A percentile compares a stretch with the other conserved stretches of the same genome.
phyloP scores from a whole-genome alignment of 2,113 vertebrate genomes.

The Crotophaga sulcirostris region DNA sequence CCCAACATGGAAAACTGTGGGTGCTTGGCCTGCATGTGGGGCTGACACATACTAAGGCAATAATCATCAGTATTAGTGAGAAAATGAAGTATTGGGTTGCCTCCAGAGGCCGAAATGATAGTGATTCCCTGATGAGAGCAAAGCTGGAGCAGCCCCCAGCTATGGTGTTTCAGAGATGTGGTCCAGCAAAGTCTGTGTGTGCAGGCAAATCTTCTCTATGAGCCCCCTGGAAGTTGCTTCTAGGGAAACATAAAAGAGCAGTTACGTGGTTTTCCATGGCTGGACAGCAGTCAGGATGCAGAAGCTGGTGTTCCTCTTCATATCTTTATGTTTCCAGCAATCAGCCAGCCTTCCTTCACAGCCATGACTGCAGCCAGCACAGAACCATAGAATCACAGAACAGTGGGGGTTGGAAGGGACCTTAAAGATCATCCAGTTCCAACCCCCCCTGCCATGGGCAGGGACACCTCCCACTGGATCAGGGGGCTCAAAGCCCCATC shows the following conservation, averaged over 20 bases:
- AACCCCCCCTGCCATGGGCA: no score
- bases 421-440: no score
- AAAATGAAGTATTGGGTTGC: background rate
- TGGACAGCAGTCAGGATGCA: background rate
- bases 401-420: no score
- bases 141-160: background rate
- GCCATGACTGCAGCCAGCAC: background rate
- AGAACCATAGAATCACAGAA: no score
- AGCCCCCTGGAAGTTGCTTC: background rate
- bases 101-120: background rate
- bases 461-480: no score
- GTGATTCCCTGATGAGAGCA: background rate
- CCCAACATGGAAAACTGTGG: background rate
- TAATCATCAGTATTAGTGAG: background rate
- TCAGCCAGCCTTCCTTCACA: background rate
- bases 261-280: background rate
- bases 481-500: no score
- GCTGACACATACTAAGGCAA: background rate
- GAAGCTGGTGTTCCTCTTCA: background rate
- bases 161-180: background rate
- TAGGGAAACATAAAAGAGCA: background rate
- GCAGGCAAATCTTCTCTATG: background rate
- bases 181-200: background rate
- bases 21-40: background rate
- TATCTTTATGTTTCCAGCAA: background rate